phyloP scores from a whole-genome alignment of 2,113 vertebrate species.

The Aramus guarauna region DNA sequence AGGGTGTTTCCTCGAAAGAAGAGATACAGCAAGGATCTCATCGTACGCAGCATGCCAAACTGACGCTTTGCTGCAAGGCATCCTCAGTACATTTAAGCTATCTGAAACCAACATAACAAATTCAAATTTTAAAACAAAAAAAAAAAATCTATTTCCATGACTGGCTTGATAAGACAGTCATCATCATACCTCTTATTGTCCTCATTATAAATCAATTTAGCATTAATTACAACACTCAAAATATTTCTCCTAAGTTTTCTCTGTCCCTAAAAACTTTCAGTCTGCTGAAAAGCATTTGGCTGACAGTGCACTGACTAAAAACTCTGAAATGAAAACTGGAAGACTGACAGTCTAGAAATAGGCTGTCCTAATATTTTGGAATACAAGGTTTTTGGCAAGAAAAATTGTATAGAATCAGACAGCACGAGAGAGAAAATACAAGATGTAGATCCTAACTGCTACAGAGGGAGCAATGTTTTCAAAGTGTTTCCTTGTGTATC shows the following conservation, averaged over 20 bases:
- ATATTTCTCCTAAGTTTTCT: background rate
- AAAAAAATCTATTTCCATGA: background rate
- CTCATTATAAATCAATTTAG: background rate
- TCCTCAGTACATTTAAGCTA: background rate
- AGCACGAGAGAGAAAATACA: background rate
- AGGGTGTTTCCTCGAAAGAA: background rate
- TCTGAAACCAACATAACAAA: background rate
- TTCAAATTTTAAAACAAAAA: background rate
- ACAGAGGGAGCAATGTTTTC: background rate
- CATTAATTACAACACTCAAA: background rate
- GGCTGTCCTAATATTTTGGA: constrained; percentile 38
- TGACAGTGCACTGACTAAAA: constrained; percentile 22
- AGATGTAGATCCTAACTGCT: background rate
- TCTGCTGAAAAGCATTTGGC: constrained; percentile 36
- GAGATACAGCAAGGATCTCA: background rate
- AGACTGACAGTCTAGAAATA: constrained; percentile 45
- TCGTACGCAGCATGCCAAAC: background rate
- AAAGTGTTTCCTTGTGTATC: background rate
- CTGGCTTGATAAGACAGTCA: background rate
- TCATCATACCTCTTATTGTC: background rate
- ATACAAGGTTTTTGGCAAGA: constrained; percentile 28
- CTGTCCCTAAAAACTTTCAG: background rate
- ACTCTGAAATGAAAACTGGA: constrained; percentile 42
- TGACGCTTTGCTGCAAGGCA: rapidly evolving
- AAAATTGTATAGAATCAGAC: background rate